Conservation (phyloP, 1,140 invertebrate species). For the Hycleus phaleratus region DNA sequence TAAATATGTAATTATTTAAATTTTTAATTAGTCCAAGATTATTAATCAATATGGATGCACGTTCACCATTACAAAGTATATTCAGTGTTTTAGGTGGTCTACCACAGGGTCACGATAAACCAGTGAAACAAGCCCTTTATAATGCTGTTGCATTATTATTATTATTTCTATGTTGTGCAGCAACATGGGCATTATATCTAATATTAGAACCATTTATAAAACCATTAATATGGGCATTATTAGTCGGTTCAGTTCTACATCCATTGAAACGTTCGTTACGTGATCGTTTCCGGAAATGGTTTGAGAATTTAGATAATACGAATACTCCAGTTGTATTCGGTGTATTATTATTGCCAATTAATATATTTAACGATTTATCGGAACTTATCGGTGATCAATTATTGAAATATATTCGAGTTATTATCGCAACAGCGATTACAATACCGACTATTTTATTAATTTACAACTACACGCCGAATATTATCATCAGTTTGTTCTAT, state of each 20-base stretch:
- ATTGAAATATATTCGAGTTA: constrained; percentile 52
- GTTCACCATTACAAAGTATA: constrained; percentile 38
- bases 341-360: constrained; percentile 64
- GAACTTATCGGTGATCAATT: constrained; percentile 60
- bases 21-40: neutral
- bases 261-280: constrained; percentile 77
- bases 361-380: constrained; percentile 60
- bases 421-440: constrained; percentile 40
- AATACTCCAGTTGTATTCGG: constrained; percentile 58
- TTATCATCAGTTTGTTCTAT: constrained; percentile 45
- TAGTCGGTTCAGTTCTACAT: constrained; percentile 84
- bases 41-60: constrained; percentile 32
- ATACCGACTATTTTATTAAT: constrained; percentile 41
- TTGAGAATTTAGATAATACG: constrained; percentile 51
- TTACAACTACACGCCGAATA: constrained; percentile 46
- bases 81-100: constrained; percentile 39
- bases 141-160: constrained; percentile 72
- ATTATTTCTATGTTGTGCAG: constrained; percentile 55
- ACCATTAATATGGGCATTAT: constrained; percentile 85
- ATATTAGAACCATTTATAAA: constrained; percentile 86
- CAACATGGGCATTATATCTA: constrained; percentile 71
- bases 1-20: neutral
- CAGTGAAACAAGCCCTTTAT: constrained; percentile 80
- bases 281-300: constrained; percentile 63
- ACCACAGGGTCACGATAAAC: constrained; percentile 57